Evolutionary conservation across 2,113 vertebrate species (phyloP).

Genomic region (Centropus bengalensis): DNA sequence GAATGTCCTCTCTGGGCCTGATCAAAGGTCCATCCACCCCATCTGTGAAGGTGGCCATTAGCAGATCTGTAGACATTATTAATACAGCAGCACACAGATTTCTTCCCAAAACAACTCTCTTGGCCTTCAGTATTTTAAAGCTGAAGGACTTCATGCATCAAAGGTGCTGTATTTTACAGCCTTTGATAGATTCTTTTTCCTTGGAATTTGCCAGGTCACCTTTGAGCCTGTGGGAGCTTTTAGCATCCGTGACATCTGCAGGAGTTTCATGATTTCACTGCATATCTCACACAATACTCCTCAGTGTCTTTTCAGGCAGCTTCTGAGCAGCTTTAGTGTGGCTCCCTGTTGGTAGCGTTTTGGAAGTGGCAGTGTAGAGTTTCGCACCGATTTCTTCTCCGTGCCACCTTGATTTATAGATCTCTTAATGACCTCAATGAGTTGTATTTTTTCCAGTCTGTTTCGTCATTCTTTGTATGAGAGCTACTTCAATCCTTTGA

Average conservation of each 20-base stretch:
- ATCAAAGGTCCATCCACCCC: neutral
- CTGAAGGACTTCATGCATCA: neutral
- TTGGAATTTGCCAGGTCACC: neutral
- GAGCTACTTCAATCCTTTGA: neutral
- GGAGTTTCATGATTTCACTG: neutral
- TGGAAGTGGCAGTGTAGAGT: neutral
- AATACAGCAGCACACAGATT: neutral
- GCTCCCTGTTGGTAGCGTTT: neutral
- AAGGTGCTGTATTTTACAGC: neutral
- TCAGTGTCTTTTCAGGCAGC: neutral
- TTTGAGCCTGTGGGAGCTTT: neutral
- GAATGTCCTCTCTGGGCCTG: neutral
- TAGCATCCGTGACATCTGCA: neutral
- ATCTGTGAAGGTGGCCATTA: neutral
- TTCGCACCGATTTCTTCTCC: neutral
- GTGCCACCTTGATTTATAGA: neutral
- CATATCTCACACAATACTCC: neutral
- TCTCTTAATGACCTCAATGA: neutral
- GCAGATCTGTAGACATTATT: neutral
- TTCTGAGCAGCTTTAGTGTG: neutral
- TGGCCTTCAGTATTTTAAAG: neutral
- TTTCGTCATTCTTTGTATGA: neutral
- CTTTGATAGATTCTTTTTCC: neutral
- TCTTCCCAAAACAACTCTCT: neutral
- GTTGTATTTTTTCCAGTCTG: neutral